phyloP scores from a whole-genome alignment of 2,113 vertebrate genomes.

The Malurus elegans region DNA sequence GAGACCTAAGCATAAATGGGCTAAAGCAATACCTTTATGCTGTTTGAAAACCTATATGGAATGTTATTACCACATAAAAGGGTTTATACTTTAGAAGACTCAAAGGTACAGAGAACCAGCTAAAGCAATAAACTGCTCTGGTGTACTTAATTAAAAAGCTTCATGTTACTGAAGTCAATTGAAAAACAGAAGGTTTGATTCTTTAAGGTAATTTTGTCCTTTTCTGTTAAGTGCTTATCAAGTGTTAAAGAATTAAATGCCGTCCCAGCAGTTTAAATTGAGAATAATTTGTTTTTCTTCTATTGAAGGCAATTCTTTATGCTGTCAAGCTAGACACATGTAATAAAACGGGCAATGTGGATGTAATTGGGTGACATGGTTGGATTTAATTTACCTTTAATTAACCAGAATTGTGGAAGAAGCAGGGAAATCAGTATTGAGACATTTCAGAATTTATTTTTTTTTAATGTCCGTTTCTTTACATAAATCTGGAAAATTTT shows the following conservation, averaged over 20 bases:
- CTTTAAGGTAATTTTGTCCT: slow-evolving; percentile 64
- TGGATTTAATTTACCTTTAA: slow-evolving; percentile 68
- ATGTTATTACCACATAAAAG: slow-evolving; percentile 67
- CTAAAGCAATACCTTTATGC: slow-evolving; percentile 38
- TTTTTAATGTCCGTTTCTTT: neutral
- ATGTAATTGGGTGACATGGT: slow-evolving; percentile 62
- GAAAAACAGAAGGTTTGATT: slow-evolving; percentile 66
- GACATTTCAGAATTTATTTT: slow-evolving; percentile 27
- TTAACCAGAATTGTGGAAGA: slow-evolving; percentile 41
- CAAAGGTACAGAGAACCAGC: slow-evolving; percentile 56
- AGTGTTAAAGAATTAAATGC: slow-evolving; percentile 66
- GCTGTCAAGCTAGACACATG: slow-evolving; percentile 56
- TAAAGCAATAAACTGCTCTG: slow-evolving; percentile 69
- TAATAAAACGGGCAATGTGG: slow-evolving; percentile 55
- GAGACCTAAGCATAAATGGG: slow-evolving; percentile 39
- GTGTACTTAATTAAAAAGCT: slow-evolving; percentile 73
- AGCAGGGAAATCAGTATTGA: neutral
- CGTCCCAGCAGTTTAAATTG: slow-evolving; percentile 52
- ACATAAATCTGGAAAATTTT: neutral
- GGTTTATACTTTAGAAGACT: slow-evolving; percentile 57
- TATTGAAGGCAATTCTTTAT: slow-evolving; percentile 67
- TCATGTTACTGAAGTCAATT: slow-evolving; percentile 63
- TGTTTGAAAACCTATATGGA: slow-evolving; percentile 52
- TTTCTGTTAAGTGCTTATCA: slow-evolving; percentile 66
- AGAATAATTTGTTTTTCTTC: slow-evolving; percentile 66